These are phyloP conservation scores for Platycheirus albimanus DNA, from an alignment of 2,888 invertebrate genomes.

Conservation along the genomic window DNA sequence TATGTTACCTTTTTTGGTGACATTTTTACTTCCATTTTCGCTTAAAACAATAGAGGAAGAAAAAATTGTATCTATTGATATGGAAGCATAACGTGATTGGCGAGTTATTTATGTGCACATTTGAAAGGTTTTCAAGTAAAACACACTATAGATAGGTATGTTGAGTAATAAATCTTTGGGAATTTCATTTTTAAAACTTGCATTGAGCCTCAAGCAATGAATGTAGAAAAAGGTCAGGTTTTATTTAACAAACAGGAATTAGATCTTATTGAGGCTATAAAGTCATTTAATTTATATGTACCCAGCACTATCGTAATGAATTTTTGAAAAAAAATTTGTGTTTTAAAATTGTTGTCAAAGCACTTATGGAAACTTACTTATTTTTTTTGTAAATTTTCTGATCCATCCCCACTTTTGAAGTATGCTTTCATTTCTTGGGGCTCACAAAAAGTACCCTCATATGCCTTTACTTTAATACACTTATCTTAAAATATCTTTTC, in stretches of 20 bases:
- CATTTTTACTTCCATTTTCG: constrained; percentile 23
- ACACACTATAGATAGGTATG: neutral
- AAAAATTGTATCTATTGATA: neutral
- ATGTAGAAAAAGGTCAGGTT: constrained; percentile 4
- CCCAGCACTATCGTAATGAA: no score
- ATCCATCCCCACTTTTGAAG: no score
- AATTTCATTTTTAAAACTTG: neutral
- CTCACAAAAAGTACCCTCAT: no score
- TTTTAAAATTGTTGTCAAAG: no score
- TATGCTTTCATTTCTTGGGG: no score
- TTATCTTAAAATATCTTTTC: no score
- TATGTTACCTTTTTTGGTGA: constrained; percentile 37
- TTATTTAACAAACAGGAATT: neutral
- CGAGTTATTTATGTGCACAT: constrained; percentile 34
- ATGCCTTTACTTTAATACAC: no score
- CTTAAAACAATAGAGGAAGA: constrained; percentile 5
- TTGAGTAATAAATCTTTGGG: constrained; percentile 11
- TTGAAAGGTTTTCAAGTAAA: constrained; percentile 1
- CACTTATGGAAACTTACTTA: no score
- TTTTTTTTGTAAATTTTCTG: no score
- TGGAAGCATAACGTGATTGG: constrained; percentile 9
- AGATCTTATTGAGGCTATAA: neutral
- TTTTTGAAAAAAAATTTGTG: no score
- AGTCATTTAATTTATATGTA: neutral
- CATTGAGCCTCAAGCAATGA: neutral